Conservation (phyloP, 2,797 vertebrate species). For the Pseudotriccus pelzelni region DNA sequence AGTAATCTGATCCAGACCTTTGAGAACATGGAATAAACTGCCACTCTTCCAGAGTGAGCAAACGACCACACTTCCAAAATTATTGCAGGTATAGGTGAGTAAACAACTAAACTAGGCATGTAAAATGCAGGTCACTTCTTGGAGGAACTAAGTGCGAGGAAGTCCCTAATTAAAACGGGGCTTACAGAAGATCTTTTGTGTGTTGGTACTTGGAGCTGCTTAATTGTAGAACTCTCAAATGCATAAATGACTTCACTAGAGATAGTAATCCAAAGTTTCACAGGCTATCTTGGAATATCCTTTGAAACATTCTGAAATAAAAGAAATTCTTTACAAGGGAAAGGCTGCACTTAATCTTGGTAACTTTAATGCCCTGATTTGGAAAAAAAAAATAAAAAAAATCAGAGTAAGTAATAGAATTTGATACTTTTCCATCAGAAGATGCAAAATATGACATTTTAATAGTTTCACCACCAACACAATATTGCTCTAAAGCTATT, state of each 20-base stretch:
- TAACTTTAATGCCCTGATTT: neutral
- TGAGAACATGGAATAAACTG: neutral
- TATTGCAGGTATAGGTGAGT: neutral
- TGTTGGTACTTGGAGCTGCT: neutral
- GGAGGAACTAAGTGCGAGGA: neutral
- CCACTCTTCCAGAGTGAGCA: neutral
- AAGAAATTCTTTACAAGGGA: neutral
- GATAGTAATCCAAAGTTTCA: neutral
- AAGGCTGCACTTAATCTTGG: neutral
- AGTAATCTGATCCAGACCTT: neutral
- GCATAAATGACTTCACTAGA: neutral
- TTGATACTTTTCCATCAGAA: neutral
- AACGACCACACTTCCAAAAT: neutral
- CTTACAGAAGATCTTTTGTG: rapidly evolving
- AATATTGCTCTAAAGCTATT: neutral
- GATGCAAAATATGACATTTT: neutral
- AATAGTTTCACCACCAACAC: neutral
- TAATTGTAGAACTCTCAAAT: neutral
- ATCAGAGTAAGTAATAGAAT: neutral
- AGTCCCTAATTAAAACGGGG: neutral
- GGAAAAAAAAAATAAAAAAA: neutral
- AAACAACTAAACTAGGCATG: neutral
- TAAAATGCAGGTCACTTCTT: neutral
- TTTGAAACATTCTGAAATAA: neutral
- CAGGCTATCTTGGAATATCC: neutral